These are phyloP conservation scores for Connochaetes taurinus DNA, from an alignment of 2,113 vertebrate species.

Conservation along the genomic window DNA sequence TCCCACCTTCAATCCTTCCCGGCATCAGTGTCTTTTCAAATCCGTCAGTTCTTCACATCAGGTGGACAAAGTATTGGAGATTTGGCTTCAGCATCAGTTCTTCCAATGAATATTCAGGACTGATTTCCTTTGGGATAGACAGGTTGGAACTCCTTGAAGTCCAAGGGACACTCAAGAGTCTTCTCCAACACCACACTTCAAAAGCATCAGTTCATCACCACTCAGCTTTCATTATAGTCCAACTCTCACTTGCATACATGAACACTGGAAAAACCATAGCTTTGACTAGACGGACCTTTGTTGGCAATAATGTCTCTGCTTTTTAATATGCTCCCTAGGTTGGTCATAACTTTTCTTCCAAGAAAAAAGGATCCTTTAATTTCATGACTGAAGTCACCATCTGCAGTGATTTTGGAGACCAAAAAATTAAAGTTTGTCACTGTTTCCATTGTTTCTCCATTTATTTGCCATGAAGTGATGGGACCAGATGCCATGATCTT, in stretches of 20 bases:
- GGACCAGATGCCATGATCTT: background rate
- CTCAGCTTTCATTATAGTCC: background rate
- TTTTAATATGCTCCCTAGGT: background rate
- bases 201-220: background rate
- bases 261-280: background rate
- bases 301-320: background rate
- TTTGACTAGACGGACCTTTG: background rate
- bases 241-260: background rate
- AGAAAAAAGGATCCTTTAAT: background rate
- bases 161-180: background rate
- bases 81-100: background rate
- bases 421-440: background rate
- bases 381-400: background rate
- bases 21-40: background rate
- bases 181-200: background rate
- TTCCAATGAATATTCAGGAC: background rate
- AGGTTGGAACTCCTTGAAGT: background rate
- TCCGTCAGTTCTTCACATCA: background rate
- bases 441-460: background rate
- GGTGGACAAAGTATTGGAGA: background rate
- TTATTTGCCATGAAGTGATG: background rate
- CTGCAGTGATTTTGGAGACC: background rate
- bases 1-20: background rate
- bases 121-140: background rate
- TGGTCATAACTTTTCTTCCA: background rate